Evolutionary conservation across 64 coral and sea anemone genomes (phyloP).

Genomic region (Platygyra sinensis): DNA sequence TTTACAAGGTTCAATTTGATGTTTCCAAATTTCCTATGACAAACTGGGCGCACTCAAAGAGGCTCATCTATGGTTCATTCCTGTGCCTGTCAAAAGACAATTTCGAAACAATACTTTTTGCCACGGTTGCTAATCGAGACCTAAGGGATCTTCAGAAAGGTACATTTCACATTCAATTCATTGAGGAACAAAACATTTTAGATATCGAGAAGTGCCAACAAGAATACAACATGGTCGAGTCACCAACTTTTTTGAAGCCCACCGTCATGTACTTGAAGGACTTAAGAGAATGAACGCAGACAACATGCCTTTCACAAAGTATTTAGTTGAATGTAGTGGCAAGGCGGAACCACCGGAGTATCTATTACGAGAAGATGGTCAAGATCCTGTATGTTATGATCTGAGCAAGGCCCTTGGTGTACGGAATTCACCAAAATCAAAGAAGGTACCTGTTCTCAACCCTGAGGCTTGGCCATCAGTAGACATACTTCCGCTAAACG

Average conservation of each 20-base stretch:
- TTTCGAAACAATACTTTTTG: slow-evolving; percentile 75
- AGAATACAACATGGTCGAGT: slow-evolving; percentile 48
- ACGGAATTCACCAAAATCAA: background rate
- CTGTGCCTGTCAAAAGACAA: slow-evolving; percentile 75
- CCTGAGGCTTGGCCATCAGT: slow-evolving; percentile 58
- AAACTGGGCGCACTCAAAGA: slow-evolving; percentile 50
- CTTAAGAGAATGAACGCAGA: slow-evolving; percentile 40
- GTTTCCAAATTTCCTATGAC: slow-evolving; percentile 50
- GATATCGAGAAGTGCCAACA: slow-evolving; percentile 34
- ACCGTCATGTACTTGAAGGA: slow-evolving; percentile 69
- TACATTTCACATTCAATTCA: slow-evolving; percentile 1
- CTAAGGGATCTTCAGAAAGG: slow-evolving; percentile 17
- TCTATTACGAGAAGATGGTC: background rate
- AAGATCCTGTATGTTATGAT: slow-evolving; percentile 21
- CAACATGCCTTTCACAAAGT: background rate
- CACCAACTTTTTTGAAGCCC: slow-evolving; percentile 70
- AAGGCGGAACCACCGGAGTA: slow-evolving; percentile 47
- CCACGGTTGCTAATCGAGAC: slow-evolving; percentile 64
- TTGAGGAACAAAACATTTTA: slow-evolving; percentile 29
- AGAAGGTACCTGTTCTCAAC: slow-evolving; percentile 47
- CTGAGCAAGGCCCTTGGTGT: slow-evolving; percentile 53
- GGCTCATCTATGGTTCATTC: slow-evolving; percentile 64
- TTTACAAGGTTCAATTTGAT: slow-evolving; percentile 62
- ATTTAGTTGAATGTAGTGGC: slow-evolving; percentile 8
- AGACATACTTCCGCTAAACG: slow-evolving; percentile 52